Evolutionary conservation across 2,888 invertebrate species (phyloP), one percentile per base, ranked within the genome.

Genomic region (Sphaerophoria rueppellii): DNA sequence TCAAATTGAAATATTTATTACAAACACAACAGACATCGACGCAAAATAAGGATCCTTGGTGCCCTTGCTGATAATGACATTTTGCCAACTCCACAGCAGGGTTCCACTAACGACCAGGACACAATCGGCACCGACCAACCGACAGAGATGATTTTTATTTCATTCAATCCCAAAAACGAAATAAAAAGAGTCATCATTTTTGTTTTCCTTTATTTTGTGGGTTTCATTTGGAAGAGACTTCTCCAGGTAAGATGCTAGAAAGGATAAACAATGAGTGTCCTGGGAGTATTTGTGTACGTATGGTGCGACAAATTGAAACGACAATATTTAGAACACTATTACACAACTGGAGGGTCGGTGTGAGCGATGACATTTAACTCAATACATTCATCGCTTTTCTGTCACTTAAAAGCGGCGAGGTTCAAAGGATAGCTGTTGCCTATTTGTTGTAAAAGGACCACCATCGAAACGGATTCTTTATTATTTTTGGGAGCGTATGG

Each of bases 51-150:
- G 67, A 52, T 77, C 60, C 55, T 40, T 69, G 75, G 52, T 70
- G 40, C 48, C 50, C 58, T 32, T 14, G 54, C 50, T 85, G 81
- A 85, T 85, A 85, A 85, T 85, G 85, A 81, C 85, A 85, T 85
- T 85, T 85, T 85, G 85, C 85, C 85, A 85, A 81, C 76, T 81
- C 11, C 85, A 32, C 85, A 9, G 24, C 81, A 65, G 85, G 73
- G 61, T 73, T 9, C 43, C 69, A 65, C 70, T 67, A 74, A 69
- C 73, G 55, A 74, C 54, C 46, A 55, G 37, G 46, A 58, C 16
- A 6, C n/a, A n/a, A 24, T n/a, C 48, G 48, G 14, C 2, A 4
- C 14, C 50, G 57, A 35, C 24, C 24, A 24, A 24, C 24, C 9
- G 35, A 35, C n/a, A 35, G 14, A 11, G 43, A 24, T 63, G 57